These are phyloP conservation scores for Melitaea cinxia DNA, from an alignment of 1,140 invertebrate genomes.

Conservation along the genomic window DNA sequence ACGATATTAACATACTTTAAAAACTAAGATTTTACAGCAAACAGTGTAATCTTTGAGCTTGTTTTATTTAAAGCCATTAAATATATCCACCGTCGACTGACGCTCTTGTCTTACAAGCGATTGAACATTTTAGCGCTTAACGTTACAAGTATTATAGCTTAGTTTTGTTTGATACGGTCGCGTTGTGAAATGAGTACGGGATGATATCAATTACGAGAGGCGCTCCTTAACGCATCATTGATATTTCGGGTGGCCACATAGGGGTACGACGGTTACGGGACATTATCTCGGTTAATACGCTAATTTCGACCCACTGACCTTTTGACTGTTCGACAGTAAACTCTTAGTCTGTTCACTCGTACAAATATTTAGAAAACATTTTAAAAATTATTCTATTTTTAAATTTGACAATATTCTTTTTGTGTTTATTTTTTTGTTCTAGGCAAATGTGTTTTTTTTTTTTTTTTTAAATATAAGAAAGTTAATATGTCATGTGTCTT, in stretches of 20 bases:
- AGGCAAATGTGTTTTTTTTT: too few relatives aligned
- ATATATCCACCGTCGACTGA: conserved; percentile 21
- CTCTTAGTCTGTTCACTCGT: too few relatives aligned
- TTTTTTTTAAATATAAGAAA: too few relatives aligned
- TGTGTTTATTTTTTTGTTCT: too few relatives aligned
- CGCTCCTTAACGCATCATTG: conserved; percentile 61
- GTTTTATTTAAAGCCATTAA: conserved; percentile 38
- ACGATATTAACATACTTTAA: too few relatives aligned
- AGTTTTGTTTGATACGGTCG: conserved; percentile 11
- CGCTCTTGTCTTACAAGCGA: conserved; percentile 1
- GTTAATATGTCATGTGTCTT: too few relatives aligned
- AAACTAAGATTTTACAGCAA: conserved; percentile 24
- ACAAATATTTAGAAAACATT: too few relatives aligned
- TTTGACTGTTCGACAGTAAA: too few relatives aligned
- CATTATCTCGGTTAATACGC: background rate
- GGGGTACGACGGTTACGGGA: background rate
- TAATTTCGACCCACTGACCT: background rate
- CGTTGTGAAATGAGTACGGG: conserved; percentile 34
- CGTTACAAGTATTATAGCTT: conserved; percentile 5
- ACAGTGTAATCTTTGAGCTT: conserved; percentile 40
- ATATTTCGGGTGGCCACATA: conserved; percentile 32
- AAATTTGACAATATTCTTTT: too few relatives aligned
- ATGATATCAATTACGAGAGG: conserved; percentile 61
- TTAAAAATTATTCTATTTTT: too few relatives aligned
- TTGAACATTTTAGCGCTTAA: background rate